These are phyloP conservation scores for Caenorhabditis becei DNA, from an alignment of 2,888 invertebrate species.

Conservation along the genomic window DNA sequence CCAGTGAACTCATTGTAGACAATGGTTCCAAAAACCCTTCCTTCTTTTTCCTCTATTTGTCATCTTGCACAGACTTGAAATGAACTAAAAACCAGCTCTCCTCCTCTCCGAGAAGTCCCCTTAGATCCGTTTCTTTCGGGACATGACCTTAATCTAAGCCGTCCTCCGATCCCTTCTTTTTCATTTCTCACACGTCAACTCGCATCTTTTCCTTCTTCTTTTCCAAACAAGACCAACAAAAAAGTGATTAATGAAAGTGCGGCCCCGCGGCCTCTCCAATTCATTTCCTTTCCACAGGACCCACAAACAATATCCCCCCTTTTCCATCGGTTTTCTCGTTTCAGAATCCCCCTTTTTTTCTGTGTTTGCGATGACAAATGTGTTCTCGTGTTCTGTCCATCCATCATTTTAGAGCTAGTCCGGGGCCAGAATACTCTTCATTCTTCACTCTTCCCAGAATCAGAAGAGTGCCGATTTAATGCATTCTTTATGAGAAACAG, in stretches of 20 bases:
- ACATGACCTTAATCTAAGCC: neutral
- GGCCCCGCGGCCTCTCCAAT: neutral
- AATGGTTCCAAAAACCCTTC: too few species aligned
- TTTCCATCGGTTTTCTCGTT: neutral
- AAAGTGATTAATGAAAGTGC: slow-evolving; percentile 59
- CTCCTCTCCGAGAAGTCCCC: neutral
- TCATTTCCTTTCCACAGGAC: slow-evolving; percentile 18
- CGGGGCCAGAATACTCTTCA: too few species aligned
- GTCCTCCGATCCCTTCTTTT: neutral
- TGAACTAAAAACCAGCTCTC: too few species aligned
- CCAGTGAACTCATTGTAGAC: too few species aligned
- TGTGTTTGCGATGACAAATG: slow-evolving; percentile 44
- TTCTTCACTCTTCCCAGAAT: neutral
- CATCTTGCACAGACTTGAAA: too few species aligned
- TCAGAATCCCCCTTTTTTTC: neutral
- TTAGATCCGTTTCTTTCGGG: neutral
- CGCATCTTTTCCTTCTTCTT: neutral
- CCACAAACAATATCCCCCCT: slow-evolving; percentile 19
- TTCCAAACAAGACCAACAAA: slow-evolving; percentile 15
- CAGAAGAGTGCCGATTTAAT: neutral
- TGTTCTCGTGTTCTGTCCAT: slow-evolving; percentile 18
- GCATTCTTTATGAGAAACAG: slow-evolving; percentile 5
- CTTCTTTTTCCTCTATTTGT: too few species aligned
- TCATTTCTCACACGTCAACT: neutral
- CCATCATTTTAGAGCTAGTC: slow-evolving; percentile 21